Percentiles rank a stretch among this genome's conserved stretches.
phyloP scores from a whole-genome alignment of 2,113 vertebrate species.

The Corvus cornix region DNA sequence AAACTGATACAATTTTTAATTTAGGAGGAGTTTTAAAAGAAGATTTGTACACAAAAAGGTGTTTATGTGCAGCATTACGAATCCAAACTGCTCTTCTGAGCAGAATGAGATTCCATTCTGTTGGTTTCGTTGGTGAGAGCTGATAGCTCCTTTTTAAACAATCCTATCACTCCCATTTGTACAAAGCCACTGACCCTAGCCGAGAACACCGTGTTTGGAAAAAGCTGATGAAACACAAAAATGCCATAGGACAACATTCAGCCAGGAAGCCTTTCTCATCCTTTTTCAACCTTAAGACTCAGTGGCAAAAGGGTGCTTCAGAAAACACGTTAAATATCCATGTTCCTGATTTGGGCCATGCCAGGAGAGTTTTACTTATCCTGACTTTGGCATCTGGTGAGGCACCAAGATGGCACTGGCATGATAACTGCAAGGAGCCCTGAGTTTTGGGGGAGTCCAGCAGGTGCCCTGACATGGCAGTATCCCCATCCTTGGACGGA shows the following conservation, averaged over 20 bases:
- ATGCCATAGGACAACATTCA: not conserved
- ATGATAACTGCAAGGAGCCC: not conserved
- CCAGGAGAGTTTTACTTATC: not conserved
- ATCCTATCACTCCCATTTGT: not conserved
- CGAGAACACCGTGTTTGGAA: not conserved
- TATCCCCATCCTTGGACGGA: not conserved
- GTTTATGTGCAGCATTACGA: not conserved
- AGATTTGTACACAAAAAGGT: not conserved
- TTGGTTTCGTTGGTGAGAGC: not conserved
- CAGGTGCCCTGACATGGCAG: rapidly evolving
- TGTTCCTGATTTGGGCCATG: rapidly evolving
- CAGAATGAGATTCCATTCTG: not conserved
- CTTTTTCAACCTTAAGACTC: not conserved
- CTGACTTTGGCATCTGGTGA: not conserved
- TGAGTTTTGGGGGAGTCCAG: not conserved
- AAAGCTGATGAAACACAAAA: not conserved
- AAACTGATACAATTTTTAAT: not conserved
- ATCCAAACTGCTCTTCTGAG: not conserved
- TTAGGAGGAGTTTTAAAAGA: not conserved
- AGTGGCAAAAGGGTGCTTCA: not conserved
- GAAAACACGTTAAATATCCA: not conserved
- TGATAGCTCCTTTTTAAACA: not conserved
- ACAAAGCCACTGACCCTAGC: not conserved
- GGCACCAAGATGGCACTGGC: not conserved
- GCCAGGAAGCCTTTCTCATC: not conserved